phyloP scores from a whole-genome alignment of 2,797 vertebrate species.

The Silurus lanzhouensis region DNA sequence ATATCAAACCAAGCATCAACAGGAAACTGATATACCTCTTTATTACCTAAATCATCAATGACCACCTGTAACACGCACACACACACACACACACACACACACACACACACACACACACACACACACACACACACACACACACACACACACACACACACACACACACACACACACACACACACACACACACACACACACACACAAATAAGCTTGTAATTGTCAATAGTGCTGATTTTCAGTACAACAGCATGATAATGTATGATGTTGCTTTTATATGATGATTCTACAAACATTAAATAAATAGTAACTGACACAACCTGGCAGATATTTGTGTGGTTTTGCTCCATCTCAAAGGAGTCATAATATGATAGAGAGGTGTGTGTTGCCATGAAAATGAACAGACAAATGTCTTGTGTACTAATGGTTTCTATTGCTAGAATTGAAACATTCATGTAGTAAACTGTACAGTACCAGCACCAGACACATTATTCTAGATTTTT shows the following conservation, averaged over 20 bases:
- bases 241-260: not conserved
- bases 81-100: conserved; percentile 1
- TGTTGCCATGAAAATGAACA: not conserved
- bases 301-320: not conserved
- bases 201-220: no score
- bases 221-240: not conserved
- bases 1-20: conserved; percentile 90
- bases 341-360: not conserved
- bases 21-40: conserved; percentile 89
- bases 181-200: conserved; percentile 3
- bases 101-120: conserved; percentile 33
- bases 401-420: not conserved
- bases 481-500: not conserved
- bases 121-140: conserved; percentile 31
- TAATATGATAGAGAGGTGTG: no score
- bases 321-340: not conserved
- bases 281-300: not conserved
- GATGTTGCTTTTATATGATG: not conserved
- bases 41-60: conserved; percentile 95
- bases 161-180: conserved; percentile 18
- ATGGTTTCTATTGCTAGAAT: not conserved
- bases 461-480: no score
- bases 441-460: not conserved
- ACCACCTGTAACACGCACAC: conserved; percentile 75
- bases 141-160: conserved; percentile 30